Evolutionary conservation across 2,888 invertebrate species (phyloP).

Genomic region (Linnaemya vulpina): DNA sequence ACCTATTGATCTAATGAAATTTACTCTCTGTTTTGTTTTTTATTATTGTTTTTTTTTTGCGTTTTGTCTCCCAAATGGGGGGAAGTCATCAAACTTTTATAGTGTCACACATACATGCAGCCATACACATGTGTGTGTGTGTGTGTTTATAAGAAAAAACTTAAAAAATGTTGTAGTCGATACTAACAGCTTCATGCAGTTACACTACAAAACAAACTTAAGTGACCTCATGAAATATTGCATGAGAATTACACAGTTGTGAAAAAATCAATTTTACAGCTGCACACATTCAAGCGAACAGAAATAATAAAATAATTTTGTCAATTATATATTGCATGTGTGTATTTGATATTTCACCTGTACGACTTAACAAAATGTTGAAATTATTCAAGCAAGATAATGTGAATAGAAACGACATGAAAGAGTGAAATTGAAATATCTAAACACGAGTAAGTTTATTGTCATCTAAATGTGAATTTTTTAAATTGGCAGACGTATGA

Average conservation of each 20-base stretch:
- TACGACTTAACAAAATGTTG: too few relatives aligned
- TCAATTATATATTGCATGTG: slow-evolving; percentile 11
- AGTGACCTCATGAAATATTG: slow-evolving; percentile 60
- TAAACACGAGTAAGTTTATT: too few relatives aligned
- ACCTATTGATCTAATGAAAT: slow-evolving; percentile 72
- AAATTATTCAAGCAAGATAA: too few relatives aligned
- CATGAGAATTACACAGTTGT: slow-evolving; percentile 12
- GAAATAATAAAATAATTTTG: neutral
- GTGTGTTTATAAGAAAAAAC: too few relatives aligned
- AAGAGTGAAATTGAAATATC: too few relatives aligned
- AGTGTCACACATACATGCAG: slow-evolving; percentile 61
- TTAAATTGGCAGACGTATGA: too few relatives aligned
- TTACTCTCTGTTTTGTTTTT: slow-evolving; percentile 52
- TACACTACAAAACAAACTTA: slow-evolving; percentile 35
- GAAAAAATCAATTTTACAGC: slow-evolving; percentile 13
- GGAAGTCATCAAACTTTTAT: slow-evolving; percentile 64
- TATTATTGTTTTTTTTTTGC: neutral
- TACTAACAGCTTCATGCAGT: slow-evolving; percentile 1
- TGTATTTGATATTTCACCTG: too few relatives aligned
- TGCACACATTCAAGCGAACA: too few relatives aligned
- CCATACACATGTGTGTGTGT: neutral
- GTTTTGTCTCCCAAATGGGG: slow-evolving; percentile 14
- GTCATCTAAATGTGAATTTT: too few relatives aligned
- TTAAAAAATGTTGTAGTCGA: neutral
- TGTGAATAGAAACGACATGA: too few relatives aligned